These are phyloP conservation scores for Melanotaenia maccullochi DNA, from an alignment of 2,797 vertebrate species.

Conservation along the genomic window DNA sequence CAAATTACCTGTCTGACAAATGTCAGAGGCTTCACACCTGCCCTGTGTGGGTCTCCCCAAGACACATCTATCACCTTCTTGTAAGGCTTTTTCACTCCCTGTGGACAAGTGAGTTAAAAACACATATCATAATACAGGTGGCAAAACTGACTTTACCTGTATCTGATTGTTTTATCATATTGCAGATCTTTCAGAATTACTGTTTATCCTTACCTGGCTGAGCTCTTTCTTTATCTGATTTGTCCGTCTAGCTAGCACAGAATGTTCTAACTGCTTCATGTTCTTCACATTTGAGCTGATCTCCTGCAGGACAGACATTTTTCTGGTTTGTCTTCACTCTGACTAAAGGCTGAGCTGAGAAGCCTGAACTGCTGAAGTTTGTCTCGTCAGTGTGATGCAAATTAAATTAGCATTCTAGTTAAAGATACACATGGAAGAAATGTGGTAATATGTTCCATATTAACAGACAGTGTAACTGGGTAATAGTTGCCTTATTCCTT, in stretches of 20 bases:
- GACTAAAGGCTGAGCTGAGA: neutral
- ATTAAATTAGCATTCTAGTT: neutral
- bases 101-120: constrained; percentile 15
- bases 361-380: neutral
- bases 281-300: constrained; percentile 43
- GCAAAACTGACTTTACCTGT: neutral
- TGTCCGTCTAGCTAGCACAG: constrained; percentile 32
- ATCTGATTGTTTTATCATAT: neutral
- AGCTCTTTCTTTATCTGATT: constrained; percentile 65
- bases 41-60: constrained; percentile 66
- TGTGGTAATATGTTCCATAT: constrained; percentile 23
- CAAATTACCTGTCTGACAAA: constrained; percentile 81
- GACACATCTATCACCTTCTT: constrained; percentile 70
- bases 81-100: constrained; percentile 73
- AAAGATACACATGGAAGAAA: neutral
- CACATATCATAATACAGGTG: neutral
- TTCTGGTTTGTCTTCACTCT: constrained; percentile 2
- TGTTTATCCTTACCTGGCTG: constrained; percentile 58
- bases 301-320: constrained; percentile 50
- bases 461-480: constrained; percentile 16
- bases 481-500: neutral
- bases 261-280: constrained; percentile 16
- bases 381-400: neutral
- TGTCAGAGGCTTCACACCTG: constrained; percentile 77
- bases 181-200: neutral